phyloP scores from a whole-genome alignment of 2,888 invertebrate species.

The Galeruca laticollis region DNA sequence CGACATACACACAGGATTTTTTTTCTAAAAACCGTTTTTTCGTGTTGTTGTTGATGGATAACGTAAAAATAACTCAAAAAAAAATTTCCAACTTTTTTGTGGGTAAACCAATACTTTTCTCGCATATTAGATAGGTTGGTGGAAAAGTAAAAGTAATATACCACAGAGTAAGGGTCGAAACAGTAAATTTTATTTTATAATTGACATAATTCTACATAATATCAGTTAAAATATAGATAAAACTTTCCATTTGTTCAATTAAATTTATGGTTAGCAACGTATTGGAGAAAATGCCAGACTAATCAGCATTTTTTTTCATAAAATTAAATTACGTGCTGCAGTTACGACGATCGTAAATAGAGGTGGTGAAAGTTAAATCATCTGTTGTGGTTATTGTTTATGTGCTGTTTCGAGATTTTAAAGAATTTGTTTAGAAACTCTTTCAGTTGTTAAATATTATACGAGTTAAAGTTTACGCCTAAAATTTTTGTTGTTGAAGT shows the following conservation, averaged over 20 bases:
- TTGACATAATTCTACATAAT: constrained; percentile 11
- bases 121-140: too few relatives aligned
- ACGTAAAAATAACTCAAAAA: too few relatives aligned
- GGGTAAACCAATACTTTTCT: too few relatives aligned
- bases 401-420: neutral
- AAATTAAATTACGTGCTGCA: constrained; percentile 28
- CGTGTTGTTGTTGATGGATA: too few relatives aligned
- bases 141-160: too few relatives aligned
- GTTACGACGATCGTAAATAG: constrained; percentile 15
- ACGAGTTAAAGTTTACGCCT: too few relatives aligned
- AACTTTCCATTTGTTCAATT: constrained; percentile 37
- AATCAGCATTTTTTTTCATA: constrained; percentile 31
- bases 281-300: constrained; percentile 27
- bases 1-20: too few relatives aligned
- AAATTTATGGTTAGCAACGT: constrained; percentile 33
- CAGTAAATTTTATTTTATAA: too few relatives aligned
- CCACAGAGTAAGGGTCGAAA: too few relatives aligned
- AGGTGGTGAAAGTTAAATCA: constrained; percentile 30
- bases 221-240: constrained; percentile 16
- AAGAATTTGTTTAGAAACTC: neutral
- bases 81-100: too few relatives aligned
- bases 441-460: neutral
- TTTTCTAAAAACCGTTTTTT: too few relatives aligned
- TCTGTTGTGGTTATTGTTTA: constrained; percentile 11
- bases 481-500: too few relatives aligned